Evolutionary conservation across 2,888 invertebrate species (phyloP), one percentile per base, ranked within the genome.

Genomic region (Stenichneumon culpator): DNA sequence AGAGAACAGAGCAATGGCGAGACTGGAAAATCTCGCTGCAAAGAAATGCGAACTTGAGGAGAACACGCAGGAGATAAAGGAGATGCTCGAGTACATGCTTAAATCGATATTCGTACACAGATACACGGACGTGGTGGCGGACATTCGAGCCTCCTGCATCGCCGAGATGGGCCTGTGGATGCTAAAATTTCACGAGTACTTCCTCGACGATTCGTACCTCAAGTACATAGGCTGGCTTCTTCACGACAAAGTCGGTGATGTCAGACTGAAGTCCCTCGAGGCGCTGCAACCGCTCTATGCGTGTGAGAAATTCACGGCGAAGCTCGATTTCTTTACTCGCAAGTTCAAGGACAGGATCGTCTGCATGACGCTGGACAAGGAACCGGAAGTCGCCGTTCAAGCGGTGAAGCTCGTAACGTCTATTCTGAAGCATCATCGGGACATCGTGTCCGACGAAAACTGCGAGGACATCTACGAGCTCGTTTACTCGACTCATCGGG

Each of bases 181-280:
- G 99, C 98, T 98, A 93, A 98, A 98, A 93, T 99, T 99, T 94
- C 99, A 99, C 67, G 98, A 98, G 86, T 98, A 99, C 94, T 99
- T 99, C 93, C 95, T 99, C 19, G 99, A 99, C 93, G 99, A 99
- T 95, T 98, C 99, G 0, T 99, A 99, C 93, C 95, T 99, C 77
- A 99, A 99, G 94, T 99, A 99, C 93, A 99, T 99, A 87, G 99
- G 97, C 25, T 99, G 99, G 99, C 99, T 99, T 0, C 95, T 99
- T 68, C 99, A 99, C 93, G 99, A 99, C 94, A 99, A 99, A 96
- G 97, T 98, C 73, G 98, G 99, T 0, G 99, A 99, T 94, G 99
- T 98, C 1, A 96, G 98, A 1, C 94, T 97, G 32, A 96, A 98
- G 93, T 97, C 97, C 91, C 95, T 99, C 50, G 97, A 98, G 94